These are phyloP conservation scores for Bugulina stolonifera DNA, from an alignment of 2,888 invertebrate species.

Conservation along the genomic window DNA sequence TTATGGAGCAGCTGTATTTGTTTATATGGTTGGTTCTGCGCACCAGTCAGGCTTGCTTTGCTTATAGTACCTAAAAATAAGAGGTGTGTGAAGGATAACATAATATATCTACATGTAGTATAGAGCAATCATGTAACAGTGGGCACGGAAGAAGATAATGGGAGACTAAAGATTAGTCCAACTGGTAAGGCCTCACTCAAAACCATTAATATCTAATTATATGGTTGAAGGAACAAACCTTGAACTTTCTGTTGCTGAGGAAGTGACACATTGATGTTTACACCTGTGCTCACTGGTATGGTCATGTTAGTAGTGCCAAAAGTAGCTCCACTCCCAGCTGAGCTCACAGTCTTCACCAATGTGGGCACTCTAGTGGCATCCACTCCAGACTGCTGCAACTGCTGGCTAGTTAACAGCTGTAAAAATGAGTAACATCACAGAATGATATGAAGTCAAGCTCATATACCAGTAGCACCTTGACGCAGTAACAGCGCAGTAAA, in stretches of 20 bases:
- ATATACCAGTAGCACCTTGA: no score
- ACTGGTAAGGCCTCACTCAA: no score
- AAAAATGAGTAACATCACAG: no score
- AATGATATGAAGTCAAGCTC: no score
- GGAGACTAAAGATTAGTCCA: no score
- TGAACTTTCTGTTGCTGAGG: constrained; percentile 50
- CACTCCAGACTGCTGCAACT: constrained; percentile 54
- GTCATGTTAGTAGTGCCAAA: constrained; percentile 53
- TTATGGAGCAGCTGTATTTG: constrained; percentile 17
- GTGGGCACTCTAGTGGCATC: constrained; percentile 60
- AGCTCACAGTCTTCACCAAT: constrained; percentile 60
- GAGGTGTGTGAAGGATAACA: no score
- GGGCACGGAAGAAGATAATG: no score
- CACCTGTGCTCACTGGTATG: constrained; percentile 56
- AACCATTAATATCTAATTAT: no score
- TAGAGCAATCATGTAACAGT: no score
- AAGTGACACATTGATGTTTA: constrained; percentile 52
- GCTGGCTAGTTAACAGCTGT: constrained; percentile 34
- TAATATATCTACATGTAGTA: no score
- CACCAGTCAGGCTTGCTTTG: not conserved
- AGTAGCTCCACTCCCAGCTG: constrained; percentile 39
- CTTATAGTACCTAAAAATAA: constrained; percentile 11
- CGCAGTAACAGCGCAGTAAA: no score
- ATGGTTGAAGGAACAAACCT: no score
- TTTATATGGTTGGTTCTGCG: not conserved